Conservation (phyloP, 2,888 invertebrate species). For the Drosophila fulvimacula region DNA sequence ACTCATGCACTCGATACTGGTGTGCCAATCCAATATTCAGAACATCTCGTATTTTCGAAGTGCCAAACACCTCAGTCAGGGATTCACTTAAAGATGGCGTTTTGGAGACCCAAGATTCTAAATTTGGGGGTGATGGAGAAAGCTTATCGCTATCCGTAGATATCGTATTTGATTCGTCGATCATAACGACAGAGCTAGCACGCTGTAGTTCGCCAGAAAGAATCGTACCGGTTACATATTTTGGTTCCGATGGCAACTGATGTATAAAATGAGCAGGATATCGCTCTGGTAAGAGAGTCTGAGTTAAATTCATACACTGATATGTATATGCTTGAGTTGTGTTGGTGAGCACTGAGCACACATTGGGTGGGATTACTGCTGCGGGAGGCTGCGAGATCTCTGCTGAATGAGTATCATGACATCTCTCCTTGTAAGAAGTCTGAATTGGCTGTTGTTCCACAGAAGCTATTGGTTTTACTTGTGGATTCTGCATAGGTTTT, state of each 20-base stretch:
- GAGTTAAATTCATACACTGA: slow-evolving; percentile 24
- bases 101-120: slow-evolving; percentile 28
- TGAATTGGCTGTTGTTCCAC: not conserved
- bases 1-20: slow-evolving; percentile 62
- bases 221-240: not conserved
- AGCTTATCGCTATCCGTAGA: not conserved
- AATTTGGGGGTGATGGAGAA: slow-evolving; percentile 12
- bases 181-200: not conserved
- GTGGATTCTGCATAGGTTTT: not conserved
- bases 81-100: slow-evolving; percentile 78
- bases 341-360: not conserved
- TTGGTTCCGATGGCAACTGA: slow-evolving; percentile 59
- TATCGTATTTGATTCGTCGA: not conserved
- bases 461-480: not conserved
- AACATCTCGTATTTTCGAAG: slow-evolving; percentile 61
- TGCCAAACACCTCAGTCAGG: slow-evolving; percentile 72
- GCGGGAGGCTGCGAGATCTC: not conserved
- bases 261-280: slow-evolving; percentile 77
- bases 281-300: slow-evolving; percentile 55
- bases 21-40: slow-evolving; percentile 60
- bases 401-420: not conserved
- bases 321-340: slow-evolving; percentile 16
- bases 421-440: not conserved
- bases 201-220: slow-evolving; percentile 7
- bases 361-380: not conserved